Conservation (phyloP, 1,140 invertebrate species). For the Aphaenogaster rudis region DNA sequence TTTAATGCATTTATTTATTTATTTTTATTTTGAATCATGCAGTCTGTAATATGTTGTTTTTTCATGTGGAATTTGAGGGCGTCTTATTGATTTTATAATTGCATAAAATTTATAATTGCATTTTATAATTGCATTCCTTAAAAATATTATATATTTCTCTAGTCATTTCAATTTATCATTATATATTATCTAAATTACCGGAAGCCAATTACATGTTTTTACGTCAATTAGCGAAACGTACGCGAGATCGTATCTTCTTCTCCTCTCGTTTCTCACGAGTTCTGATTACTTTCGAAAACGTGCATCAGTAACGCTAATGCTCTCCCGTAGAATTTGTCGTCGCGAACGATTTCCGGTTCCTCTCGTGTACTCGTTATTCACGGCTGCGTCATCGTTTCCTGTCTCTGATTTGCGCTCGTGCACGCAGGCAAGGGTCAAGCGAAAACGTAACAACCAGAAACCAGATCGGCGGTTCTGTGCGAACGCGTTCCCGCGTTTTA, state of each 20-base stretch:
- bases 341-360: slow-evolving; percentile 52
- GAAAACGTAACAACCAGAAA: slow-evolving; percentile 49
- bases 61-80: neutral
- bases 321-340: slow-evolving; percentile 37
- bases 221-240: neutral
- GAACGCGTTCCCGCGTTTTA: slow-evolving; percentile 33
- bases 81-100: neutral
- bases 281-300: neutral
- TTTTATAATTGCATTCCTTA: neutral
- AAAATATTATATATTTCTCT: neutral
- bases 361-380: slow-evolving; percentile 57
- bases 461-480: slow-evolving; percentile 3
- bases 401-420: slow-evolving; percentile 53
- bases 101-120: too few relatives aligned
- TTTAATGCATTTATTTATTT: neutral
- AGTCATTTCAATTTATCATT: neutral
- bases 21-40: neutral
- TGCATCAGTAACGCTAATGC: neutral
- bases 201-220: neutral
- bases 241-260: neutral
- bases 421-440: neutral
- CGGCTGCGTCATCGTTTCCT: slow-evolving; percentile 79
- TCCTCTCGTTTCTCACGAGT: slow-evolving; percentile 11
- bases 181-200: neutral
- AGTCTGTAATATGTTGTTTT: neutral